Percentiles rank a stretch among this genome's conserved stretches.
Conservation (phyloP, 2,888 invertebrate genomes). For the Acanthosepion esculentum region DNA sequence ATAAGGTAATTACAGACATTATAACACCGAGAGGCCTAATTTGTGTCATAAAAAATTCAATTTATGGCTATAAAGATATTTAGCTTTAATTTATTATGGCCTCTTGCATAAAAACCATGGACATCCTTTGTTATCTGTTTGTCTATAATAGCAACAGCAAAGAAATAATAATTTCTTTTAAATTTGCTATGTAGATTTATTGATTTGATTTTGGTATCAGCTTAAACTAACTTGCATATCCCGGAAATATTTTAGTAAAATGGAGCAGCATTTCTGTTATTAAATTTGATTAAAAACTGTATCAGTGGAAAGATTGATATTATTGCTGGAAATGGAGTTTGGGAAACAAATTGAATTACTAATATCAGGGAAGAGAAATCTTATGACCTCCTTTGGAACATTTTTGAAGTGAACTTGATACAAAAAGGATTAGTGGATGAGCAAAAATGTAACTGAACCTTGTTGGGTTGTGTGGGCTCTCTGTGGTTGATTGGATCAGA, state of each 20-base stretch:
- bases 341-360: too few relatives aligned
- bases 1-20: neutral
- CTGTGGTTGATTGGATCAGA: too few relatives aligned
- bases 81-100: neutral
- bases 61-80: neutral
- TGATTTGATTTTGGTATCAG: neutral
- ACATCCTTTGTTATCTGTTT: neutral
- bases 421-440: too few relatives aligned
- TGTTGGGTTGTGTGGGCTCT: too few relatives aligned
- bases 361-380: too few relatives aligned
- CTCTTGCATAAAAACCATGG: neutral
- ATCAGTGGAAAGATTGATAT: too few relatives aligned
- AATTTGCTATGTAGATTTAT: neutral
- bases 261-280: neutral
- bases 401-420: too few relatives aligned
- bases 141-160: neutral
- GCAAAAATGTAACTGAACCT: too few relatives aligned
- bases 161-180: neutral
- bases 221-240: neutral
- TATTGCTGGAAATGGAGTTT: too few relatives aligned
- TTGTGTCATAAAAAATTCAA: neutral
- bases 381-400: too few relatives aligned
- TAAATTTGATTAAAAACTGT: too few relatives aligned
- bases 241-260: neutral
- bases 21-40: neutral